Conservation (phyloP, 1,140 invertebrate genomes). For the Carposina sasakii region DNA sequence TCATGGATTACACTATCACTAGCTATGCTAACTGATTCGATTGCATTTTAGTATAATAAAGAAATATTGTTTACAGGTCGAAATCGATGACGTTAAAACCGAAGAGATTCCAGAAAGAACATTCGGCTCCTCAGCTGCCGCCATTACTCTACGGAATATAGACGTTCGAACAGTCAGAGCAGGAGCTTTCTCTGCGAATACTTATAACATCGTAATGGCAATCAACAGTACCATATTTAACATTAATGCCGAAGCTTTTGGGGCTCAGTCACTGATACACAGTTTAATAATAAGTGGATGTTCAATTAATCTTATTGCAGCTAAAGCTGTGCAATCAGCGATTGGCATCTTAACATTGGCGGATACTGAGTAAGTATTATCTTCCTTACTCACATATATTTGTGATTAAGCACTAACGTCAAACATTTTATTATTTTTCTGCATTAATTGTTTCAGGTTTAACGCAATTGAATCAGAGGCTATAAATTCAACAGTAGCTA, state of each 20-base stretch:
- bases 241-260: slow-evolving; percentile 78
- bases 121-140: slow-evolving; percentile 77
- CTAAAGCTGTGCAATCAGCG: slow-evolving; percentile 76
- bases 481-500: slow-evolving; percentile 76
- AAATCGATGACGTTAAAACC: no score
- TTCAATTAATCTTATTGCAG: slow-evolving; percentile 71
- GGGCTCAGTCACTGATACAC: slow-evolving; percentile 75
- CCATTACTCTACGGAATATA: slow-evolving; percentile 75
- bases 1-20: no score
- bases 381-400: slow-evolving; percentile 7
- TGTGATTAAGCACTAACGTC: neutral
- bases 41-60: no score
- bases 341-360: slow-evolving; percentile 78
- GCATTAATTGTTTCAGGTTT: slow-evolving; percentile 74
- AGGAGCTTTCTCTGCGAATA: slow-evolving; percentile 78
- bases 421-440: slow-evolving; percentile 14
- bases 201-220: slow-evolving; percentile 75
- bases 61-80: no score
- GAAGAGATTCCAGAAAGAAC: slow-evolving; percentile 74
- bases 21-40: no score
- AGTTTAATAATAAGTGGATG: slow-evolving; percentile 76
- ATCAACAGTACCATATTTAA: slow-evolving; percentile 75
- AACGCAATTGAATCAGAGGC: slow-evolving; percentile 75
- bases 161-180: slow-evolving; percentile 72
- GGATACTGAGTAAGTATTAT: slow-evolving; percentile 74